phyloP scores from a whole-genome alignment of 2,888 invertebrate species.

The Anoplius nigerrimus region DNA sequence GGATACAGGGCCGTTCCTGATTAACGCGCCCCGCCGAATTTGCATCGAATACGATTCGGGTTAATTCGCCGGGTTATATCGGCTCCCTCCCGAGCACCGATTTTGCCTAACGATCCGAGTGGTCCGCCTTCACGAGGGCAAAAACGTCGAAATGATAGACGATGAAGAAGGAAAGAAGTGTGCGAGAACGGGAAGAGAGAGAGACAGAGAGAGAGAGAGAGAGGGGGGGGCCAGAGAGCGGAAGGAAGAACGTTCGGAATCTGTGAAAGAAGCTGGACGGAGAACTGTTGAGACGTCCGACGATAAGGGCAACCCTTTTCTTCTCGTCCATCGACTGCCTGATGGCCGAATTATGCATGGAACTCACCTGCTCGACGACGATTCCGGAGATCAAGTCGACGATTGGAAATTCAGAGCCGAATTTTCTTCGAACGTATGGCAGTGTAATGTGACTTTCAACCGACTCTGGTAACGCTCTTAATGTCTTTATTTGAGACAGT shows the following conservation, averaged over 20 bases:
- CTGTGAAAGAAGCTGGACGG: not conserved
- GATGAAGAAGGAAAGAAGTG: constrained; percentile 39
- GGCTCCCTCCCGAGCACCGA: no score
- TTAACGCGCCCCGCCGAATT: no score
- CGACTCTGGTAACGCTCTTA: no score
- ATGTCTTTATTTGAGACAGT: no score
- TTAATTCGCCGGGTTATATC: no score
- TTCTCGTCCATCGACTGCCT: not conserved
- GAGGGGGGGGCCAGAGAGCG: constrained; percentile 12
- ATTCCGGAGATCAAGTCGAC: not conserved
- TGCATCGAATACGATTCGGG: no score
- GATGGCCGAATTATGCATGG: constrained; percentile 1
- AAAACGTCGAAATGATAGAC: constrained; percentile 10
- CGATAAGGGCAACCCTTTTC: constrained; percentile 7
- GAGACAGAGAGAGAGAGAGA: constrained; percentile 12
- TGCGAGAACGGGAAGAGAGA: not conserved
- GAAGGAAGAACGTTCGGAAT: not conserved
- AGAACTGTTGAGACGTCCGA: not conserved
- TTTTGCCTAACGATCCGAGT: no score
- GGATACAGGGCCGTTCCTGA: no score
- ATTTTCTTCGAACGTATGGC: not conserved
- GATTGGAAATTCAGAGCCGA: constrained; percentile 3
- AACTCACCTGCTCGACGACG: not conserved
- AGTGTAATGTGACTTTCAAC: no score
- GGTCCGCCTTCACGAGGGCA: no score